phyloP scores from a whole-genome alignment of 2,888 invertebrate species.

The Epinotia ramella region DNA sequence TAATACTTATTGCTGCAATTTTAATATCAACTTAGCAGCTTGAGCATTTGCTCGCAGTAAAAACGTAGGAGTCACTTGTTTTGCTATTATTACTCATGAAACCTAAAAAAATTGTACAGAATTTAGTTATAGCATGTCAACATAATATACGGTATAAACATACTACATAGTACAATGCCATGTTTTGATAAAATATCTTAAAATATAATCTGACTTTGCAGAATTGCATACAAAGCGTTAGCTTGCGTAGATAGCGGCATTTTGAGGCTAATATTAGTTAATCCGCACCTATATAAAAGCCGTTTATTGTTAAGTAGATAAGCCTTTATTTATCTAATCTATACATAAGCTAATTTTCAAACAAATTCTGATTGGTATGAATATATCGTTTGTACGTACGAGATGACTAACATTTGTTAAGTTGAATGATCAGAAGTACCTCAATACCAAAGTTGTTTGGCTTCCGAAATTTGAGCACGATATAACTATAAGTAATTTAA shows the following conservation, averaged over 20 bases:
- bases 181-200: too few relatives aligned
- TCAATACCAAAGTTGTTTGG: slow-evolving; percentile 44
- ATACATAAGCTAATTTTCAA: not conserved
- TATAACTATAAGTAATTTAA: not conserved
- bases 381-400: slow-evolving; percentile 3
- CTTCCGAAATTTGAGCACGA: not conserved
- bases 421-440: slow-evolving; percentile 28
- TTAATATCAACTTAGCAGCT: not conserved
- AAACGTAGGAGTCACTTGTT: not conserved
- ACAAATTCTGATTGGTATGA: not conserved
- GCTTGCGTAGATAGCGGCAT: not conserved
- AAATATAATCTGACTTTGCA: too few relatives aligned
- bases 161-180: too few relatives aligned
- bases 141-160: too few relatives aligned
- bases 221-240: not conserved
- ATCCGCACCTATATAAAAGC: slow-evolving; percentile 10
- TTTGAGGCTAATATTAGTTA: slow-evolving; percentile 5
- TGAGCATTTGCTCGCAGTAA: slow-evolving; percentile 3
- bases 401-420: slow-evolving; percentile 11
- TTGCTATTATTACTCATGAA: not conserved
- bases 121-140: not conserved
- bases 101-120: not conserved
- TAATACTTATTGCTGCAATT: not conserved
- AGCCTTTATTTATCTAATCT: slow-evolving; percentile 25
- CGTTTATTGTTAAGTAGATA: not conserved